Base-by-base conservation (phyloP, 30 jellyfish, hydroid and myxozoan genomes). In the Sanderia malayensis region DNA sequence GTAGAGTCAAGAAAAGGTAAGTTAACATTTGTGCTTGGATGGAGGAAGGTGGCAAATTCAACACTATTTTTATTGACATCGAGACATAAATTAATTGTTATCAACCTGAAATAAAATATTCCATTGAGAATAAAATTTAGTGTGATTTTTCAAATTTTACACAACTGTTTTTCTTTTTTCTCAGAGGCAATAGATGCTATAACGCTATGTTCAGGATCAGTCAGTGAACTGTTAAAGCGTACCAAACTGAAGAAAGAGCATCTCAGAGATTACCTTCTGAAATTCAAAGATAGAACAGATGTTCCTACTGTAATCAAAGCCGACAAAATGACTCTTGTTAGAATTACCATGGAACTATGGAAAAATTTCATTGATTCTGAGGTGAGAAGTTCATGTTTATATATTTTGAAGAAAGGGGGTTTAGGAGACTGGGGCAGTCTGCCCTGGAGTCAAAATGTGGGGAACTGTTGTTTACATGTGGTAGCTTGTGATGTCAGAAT, bases 151-250 rank as follows among this genome's bases (percentile, higher is more conserved):
- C 11, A 41, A 41, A 41, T 15, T 15, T 15, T 41, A 6, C 15
- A 41, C 8, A 41, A 6, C 55, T 41, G n/a, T n/a, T n/a, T 41
- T 1, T 63, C n/a, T 31, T 63, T 15, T 63, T 63, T 61, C 49
- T 1, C 20, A 75, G 86, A 75, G 55, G 86, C 86, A 1, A 61
- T 75, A 15, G 79, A 75, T 24, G 86, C 86, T 15, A 75, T 61
- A 26, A 19, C 61, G 19, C 79, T 32, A n/a, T 75, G 67, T 21
- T 75, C 78, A 20, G 64, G 30, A 59, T 75, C 86, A 13, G 78
- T 41, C 1, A 22, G 28, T 41, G 86, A 75, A 49, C 52, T 75
- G 69, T 79, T 75, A 13, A 31, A 46, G 2, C 69, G 78, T 2
- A 61, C 31, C 32, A 60, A 75, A 29, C 30, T 75, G 32, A 75